Conservation (phyloP, 2,113 vertebrate genomes). For the Eonycteris spelaea region DNA sequence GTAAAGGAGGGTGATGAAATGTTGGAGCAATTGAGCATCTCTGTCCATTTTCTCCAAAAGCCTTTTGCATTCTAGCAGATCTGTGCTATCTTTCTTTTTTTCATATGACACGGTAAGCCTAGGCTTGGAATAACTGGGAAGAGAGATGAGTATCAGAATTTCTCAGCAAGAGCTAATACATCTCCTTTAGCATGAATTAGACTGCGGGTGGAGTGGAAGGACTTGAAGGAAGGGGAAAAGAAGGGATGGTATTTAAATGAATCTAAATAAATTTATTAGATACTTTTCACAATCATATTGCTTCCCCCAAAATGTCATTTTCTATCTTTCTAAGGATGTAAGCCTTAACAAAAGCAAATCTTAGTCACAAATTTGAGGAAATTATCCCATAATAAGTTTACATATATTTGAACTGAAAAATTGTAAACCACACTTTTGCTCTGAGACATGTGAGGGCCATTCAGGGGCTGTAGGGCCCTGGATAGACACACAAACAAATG, state of each 20-base stretch:
- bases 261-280: slow-evolving; percentile 37
- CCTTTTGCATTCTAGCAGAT: slow-evolving; percentile 50
- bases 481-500: slow-evolving; percentile 73
- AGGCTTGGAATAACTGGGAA: slow-evolving; percentile 31
- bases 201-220: slow-evolving; percentile 8
- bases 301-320: slow-evolving; percentile 18
- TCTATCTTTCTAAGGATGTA: slow-evolving; percentile 45
- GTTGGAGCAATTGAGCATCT: slow-evolving; percentile 32
- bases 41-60: slow-evolving; percentile 41
- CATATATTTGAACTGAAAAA: slow-evolving; percentile 71
- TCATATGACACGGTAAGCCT: slow-evolving; percentile 21
- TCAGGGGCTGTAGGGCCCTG: slow-evolving; percentile 58
- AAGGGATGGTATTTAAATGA: slow-evolving; percentile 45
- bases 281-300: slow-evolving; percentile 59
- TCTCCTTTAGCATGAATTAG: slow-evolving; percentile 50
- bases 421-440: slow-evolving; percentile 72
- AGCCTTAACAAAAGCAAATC: slow-evolving; percentile 62
- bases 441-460: slow-evolving; percentile 47
- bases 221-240: slow-evolving; percentile 32
- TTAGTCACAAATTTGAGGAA: slow-evolving; percentile 38
- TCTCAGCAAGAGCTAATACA: slow-evolving; percentile 41
- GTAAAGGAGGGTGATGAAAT: background rate
- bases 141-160: slow-evolving; percentile 52
- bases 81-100: slow-evolving; percentile 36
- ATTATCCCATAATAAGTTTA: slow-evolving; percentile 62